Conservation (phyloP, 2,797 vertebrate genomes). For the Monodelphis domestica region DNA sequence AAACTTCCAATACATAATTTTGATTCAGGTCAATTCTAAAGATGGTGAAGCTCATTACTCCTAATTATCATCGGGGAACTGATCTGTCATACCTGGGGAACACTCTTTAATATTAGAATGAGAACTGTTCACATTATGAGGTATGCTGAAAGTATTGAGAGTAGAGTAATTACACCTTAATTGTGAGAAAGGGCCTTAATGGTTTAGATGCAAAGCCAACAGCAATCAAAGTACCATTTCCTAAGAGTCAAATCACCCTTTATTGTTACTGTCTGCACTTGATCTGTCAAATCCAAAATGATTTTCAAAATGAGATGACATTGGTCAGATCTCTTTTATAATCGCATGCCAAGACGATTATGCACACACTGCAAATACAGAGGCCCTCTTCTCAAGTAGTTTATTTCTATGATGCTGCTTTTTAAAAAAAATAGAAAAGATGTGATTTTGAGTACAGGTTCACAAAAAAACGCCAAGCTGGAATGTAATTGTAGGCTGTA, state of each 20-base stretch:
- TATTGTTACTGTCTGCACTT: slow-evolving; percentile 57
- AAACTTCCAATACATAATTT: slow-evolving; percentile 18
- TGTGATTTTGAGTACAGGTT: slow-evolving; percentile 77
- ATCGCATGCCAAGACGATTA: slow-evolving; percentile 68
- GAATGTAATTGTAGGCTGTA: slow-evolving; percentile 78
- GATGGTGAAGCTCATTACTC: slow-evolving; percentile 20
- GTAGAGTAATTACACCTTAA: slow-evolving; percentile 55
- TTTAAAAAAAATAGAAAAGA: slow-evolving; percentile 57
- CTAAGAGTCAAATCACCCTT: slow-evolving; percentile 60
- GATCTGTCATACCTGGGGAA: background rate
- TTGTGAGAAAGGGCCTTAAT: slow-evolving; percentile 57
- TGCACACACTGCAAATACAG: slow-evolving; percentile 67
- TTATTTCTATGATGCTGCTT: slow-evolving; percentile 71
- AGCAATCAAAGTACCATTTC: slow-evolving; percentile 50
- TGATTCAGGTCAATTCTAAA: background rate
- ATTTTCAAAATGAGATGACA: slow-evolving; percentile 75
- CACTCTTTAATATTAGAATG: slow-evolving; percentile 38
- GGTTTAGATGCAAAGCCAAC: slow-evolving; percentile 64
- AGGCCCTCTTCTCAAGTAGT: slow-evolving; percentile 65
- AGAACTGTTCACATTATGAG: background rate
- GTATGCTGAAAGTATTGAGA: slow-evolving; percentile 20
- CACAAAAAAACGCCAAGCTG: slow-evolving; percentile 73
- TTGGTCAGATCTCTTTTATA: slow-evolving; percentile 77
- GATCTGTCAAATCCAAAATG: slow-evolving; percentile 70
- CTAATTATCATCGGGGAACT: slow-evolving; percentile 27